Base-by-base conservation (phyloP, 2,888 invertebrate species). In the Deroplatys truncata region DNA sequence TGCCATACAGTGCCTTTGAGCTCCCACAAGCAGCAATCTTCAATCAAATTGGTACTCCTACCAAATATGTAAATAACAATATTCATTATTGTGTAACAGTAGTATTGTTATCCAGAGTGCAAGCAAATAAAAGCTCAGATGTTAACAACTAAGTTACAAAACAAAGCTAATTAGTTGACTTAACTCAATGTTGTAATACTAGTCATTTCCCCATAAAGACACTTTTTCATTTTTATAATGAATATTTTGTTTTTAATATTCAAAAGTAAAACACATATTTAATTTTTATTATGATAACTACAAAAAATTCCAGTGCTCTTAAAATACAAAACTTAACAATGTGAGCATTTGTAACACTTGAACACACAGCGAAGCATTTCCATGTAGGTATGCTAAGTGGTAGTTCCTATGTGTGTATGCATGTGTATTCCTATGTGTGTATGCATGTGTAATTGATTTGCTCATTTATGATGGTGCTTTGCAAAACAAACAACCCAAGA, bases 381-480 rank as follows among this genome's bases (percentile, higher is more conserved):
- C 15, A 15, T 49, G 9, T 13, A 49, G 10, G 49, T 49, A 15
- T 49, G 49, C 10, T 20, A 72, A 20, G 56, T 72, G 20, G 20
- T 56, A 86, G 86, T 82, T 82, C 82, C 82, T 86, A 86, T 82
- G 82, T 86, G 86, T 72, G 8, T 43, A 2, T 43, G 82, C 15
- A 72, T 29, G 29, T 86, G 10, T 29, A 86, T 82, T 82, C 82
- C 82, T 86, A 86, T 82, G 82, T 86, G 86, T 72, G 8, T 43
- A 2, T 43, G 82, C 15, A 72, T 29, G 29, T 86, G 10, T 29
- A 86, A 72, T 8, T 86, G 29, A 86, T 82, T 86, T 86, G 86
- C 86, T 86, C 86, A 86, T 86, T 82, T 25, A 72, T 8, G 20
- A 82, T 72, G 86, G 86, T 86, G 86, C 86, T 86, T 86, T 29